Evolutionary conservation across 2,888 invertebrate genomes (phyloP).

Genomic region (Helleia helle): DNA sequence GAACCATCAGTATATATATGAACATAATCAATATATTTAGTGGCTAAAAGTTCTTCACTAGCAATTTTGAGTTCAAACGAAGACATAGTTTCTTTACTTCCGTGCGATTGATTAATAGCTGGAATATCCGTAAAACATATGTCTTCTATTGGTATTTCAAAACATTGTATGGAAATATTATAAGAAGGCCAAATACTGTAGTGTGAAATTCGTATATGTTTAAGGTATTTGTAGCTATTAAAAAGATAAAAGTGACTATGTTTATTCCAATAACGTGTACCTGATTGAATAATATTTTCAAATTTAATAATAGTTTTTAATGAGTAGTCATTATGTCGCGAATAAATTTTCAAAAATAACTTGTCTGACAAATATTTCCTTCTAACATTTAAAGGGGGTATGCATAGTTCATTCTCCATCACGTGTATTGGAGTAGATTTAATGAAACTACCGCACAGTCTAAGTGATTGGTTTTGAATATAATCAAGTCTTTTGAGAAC

Average conservation of each 20-base stretch:
- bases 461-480: not conserved
- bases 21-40: not conserved
- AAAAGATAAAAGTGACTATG: not conserved
- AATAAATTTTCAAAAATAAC: not conserved
- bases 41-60: not conserved
- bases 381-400: too few species aligned
- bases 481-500: not conserved
- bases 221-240: not conserved
- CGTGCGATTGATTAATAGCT: not conserved
- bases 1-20: not conserved
- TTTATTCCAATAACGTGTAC: not conserved
- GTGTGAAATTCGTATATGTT: not conserved
- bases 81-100: not conserved
- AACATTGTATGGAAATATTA: not conserved
- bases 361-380: not conserved
- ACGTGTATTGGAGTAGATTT: not conserved
- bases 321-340: not conserved
- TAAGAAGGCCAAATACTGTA: not conserved
- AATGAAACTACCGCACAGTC: conserved; percentile 5
- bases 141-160: not conserved
- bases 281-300: not conserved
- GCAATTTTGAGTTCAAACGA: not conserved
- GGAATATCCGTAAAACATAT: not conserved
- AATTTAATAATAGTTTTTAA: not conserved
- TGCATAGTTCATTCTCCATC: not conserved